A percentile compares a stretch with the other conserved stretches of the same genome.
These are phyloP conservation scores for Sarcophilus harrisii DNA, from an alignment of 2,797 vertebrate species.

Conservation along the genomic window DNA sequence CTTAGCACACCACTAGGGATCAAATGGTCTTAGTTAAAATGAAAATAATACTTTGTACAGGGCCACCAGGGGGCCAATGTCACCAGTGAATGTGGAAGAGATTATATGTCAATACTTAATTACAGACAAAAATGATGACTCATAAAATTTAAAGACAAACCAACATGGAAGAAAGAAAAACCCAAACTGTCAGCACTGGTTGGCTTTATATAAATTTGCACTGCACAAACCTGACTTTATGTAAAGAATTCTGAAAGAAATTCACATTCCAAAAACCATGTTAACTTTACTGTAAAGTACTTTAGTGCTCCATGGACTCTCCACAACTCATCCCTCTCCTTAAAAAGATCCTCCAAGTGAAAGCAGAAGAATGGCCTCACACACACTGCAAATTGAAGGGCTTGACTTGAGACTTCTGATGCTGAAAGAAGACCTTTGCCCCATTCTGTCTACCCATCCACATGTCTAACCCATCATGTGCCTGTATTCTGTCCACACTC, in stretches of 20 bases:
- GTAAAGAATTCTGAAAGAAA: neutral
- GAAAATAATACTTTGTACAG: neutral
- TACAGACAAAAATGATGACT: neutral
- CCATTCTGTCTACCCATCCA: neutral
- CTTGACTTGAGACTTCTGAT: neutral
- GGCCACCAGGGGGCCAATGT: neutral
- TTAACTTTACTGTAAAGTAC: neutral
- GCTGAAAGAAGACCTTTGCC: neutral
- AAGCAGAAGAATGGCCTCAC: neutral
- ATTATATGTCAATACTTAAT: neutral
- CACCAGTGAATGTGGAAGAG: too few relatives aligned
- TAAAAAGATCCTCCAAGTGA: neutral
- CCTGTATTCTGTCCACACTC: neutral
- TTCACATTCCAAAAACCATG: neutral
- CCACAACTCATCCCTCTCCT: too few relatives aligned
- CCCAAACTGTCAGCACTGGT: neutral
- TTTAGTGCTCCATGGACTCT: neutral
- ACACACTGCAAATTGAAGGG: neutral
- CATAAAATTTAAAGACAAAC: neutral
- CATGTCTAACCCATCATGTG: neutral
- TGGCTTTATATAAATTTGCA: neutral
- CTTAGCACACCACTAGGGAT: neutral
- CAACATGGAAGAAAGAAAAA: neutral
- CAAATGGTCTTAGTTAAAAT: neutral
- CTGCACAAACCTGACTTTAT: neutral